Base-by-base conservation (phyloP, 2,113 vertebrate genomes). In the Atractosteus spatula region DNA sequence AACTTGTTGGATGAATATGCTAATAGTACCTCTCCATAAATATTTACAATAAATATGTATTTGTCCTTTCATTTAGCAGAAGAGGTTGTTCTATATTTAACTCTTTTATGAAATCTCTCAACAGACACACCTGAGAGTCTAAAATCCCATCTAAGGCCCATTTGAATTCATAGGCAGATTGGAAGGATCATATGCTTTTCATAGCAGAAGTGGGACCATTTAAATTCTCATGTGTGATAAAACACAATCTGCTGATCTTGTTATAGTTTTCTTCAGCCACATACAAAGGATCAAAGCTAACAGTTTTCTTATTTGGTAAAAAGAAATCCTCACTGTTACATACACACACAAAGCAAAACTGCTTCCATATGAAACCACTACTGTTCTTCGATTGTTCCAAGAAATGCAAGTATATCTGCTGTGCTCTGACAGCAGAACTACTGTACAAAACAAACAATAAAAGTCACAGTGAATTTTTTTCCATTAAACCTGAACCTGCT, bases 181-280 rank as follows among this genome's bases (percentile, higher is more conserved):
- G 47, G 62, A 72, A 77, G 72, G 68, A 75, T 80, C 79, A 77
- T 72, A 74, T 72, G 73, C 62, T 70, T 68, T 80, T 83, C 75
- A 79, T 61, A 69, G 76, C 73, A 51, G 68, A 68, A 59, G 68
- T 75, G 79, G 75, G 78, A 85, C 77, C 57, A 71, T 77, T 81
- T 44, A 70, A 72, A 57, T 75, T 72, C 77, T 77, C 77, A 70
- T 79, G 74, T 71, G 76, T 75, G 73, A 72, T 70, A 72, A 80
- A 71, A n/a, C 42, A 41, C 8, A 70, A 81, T 73, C 76, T 71
- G 55, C 59, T 51, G 47, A 10, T 51, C 47, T 7, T 51, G 10
- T 29, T 29, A 29, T 29, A 29, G 29, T 29, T 29, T 29, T 29
- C 29, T 29, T 29, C 47, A 7, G 47, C 47, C 47, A 51, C 5